A percentile compares a stretch with the other conserved stretches of the same genome.
These are phyloP conservation scores for Pyrrhia umbra DNA, from an alignment of 2,888 invertebrate genomes.

Conservation along the genomic window DNA sequence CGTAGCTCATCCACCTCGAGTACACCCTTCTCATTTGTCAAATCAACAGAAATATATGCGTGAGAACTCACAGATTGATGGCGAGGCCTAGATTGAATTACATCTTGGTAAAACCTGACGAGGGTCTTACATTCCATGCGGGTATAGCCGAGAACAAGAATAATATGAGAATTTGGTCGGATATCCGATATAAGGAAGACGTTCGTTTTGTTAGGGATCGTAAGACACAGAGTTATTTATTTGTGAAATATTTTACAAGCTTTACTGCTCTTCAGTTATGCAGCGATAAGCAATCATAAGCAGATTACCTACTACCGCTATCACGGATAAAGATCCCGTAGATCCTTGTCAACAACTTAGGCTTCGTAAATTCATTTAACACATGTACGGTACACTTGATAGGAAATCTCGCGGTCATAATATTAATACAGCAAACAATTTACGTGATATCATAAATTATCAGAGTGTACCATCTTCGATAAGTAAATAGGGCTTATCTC, in stretches of 20 bases:
- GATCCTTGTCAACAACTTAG: conserved; percentile 3
- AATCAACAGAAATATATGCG: conserved; percentile 90
- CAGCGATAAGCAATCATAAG: too few relatives aligned
- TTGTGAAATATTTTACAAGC: conserved; percentile 40
- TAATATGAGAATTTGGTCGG: conserved; percentile 81
- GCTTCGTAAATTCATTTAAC: background rate
- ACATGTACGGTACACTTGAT: conserved; percentile 30
- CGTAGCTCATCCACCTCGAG: conserved; percentile 76
- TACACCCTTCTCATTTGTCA: conserved; percentile 90
- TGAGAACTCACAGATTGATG: conserved; percentile 89
- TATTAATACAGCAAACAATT: conserved; percentile 64
- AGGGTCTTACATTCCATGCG: conserved; percentile 87
- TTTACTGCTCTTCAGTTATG: conserved; percentile 29
- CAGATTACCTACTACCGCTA: background rate
- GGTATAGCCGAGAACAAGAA: conserved; percentile 80
- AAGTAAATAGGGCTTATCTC: conserved; percentile 79
- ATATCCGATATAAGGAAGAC: conserved; percentile 72
- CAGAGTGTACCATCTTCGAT: conserved; percentile 71
- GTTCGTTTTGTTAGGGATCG: conserved; percentile 55
- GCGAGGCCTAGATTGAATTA: conserved; percentile 89
- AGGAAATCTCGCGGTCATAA: conserved; percentile 51
- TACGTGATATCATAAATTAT: conserved; percentile 69
- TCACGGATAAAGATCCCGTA: background rate
- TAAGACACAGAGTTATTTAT: conserved; percentile 50
- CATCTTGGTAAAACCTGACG: conserved; percentile 88